Evolutionary conservation across 2,113 vertebrate genomes (phyloP), one percentile per base, ranked within the genome.

Genomic region (Lampris megalopsis): DNA sequence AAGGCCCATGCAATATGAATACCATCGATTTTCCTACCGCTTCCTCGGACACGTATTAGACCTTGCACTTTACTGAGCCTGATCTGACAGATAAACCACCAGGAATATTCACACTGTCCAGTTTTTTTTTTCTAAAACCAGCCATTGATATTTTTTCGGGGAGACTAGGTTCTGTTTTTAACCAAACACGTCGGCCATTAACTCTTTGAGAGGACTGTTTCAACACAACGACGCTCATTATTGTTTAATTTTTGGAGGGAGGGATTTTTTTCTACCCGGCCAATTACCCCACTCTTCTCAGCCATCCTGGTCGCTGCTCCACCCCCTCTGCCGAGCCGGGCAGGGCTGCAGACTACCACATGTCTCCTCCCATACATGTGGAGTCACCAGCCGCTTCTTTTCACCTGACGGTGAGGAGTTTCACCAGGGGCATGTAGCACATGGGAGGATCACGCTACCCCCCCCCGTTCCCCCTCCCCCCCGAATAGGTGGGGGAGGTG

Each of bases 1-100:
- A 63, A 65, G 61, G 84, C 69, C 59, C 77, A 89, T 89, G 77
- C 81, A 81, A 77, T 87, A 82, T 86, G 88, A 83, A 80, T 86
- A 61, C 42, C 77, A 76, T 85, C 81, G 74, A 81, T 89, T 71
- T 72, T 68, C 11, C 62, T 54, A 61, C 82, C 69, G 81, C 67
- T 63, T 83, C 86, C 82, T 74, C 85, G 83, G 63, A 73, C 77
- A n/a, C 75, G 75, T 88, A 73, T 78, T 73, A 86, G 67, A 40
- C 75, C 64, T 6, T 43, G 57, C 45, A 43, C 66, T 84, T 76
- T 10, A 83, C 90, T 85, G 80, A 77, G 80, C 73, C 63, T 71
- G 45, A 87, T 78, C 52, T 74, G 49, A 84, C 80, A 84, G 83
- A 86, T 88, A 85, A 74, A 83, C 86, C 62, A 83, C 42, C 70